Evolutionary conservation across 2,888 invertebrate genomes (phyloP), one percentile per base, ranked within the genome.

Genomic region (Serripes groenlandicus): DNA sequence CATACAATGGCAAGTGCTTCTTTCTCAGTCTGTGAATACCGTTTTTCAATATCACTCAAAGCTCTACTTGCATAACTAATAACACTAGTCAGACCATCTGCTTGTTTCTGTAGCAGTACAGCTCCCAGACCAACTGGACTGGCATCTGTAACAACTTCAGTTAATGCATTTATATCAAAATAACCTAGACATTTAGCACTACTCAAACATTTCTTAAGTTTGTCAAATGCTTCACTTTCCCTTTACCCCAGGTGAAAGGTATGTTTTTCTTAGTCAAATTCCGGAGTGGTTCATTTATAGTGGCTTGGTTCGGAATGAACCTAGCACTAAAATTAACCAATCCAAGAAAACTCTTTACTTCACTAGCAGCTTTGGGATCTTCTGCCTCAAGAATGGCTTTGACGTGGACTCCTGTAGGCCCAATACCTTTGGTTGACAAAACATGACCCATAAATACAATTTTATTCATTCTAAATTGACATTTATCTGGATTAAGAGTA

Each of bases 11-110:
- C 82, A 0, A 84, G 68, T 0, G 82, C 86, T 49, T 85, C 84
- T 66, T 70, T 75, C 52, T 90, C 90, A 32, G 87, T 86, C 72
- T 90, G 89, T 32, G 86, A 77, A 77, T 91, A 91, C 3, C 87
- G 69, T 9, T 60, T 78, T 75, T 82, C 86, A 5, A 79, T 73
- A 32, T 78, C 72, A 15, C 81, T 78, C 11, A 88, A 56, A 0
- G 82, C 58, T 64, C 85, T 62, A 54, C 87, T 88, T 15, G 80
- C 86, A 52, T 89, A 87, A n/a, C 66, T 58, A 28, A 88, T 62
- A 21, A 83, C 66, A 35, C 37, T 34, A 30, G 23, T 66, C 32
- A n/a, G n/a, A n/a, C n/a, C n/a, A n/a, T n/a, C n/a, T n/a, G n/a
- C n/a, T n/a, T n/a, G n/a, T n/a, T n/a, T n/a, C 54, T 54, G 54